phyloP scores from a whole-genome alignment of 2,797 vertebrate species.

The Neomorphus geoffroyi region DNA sequence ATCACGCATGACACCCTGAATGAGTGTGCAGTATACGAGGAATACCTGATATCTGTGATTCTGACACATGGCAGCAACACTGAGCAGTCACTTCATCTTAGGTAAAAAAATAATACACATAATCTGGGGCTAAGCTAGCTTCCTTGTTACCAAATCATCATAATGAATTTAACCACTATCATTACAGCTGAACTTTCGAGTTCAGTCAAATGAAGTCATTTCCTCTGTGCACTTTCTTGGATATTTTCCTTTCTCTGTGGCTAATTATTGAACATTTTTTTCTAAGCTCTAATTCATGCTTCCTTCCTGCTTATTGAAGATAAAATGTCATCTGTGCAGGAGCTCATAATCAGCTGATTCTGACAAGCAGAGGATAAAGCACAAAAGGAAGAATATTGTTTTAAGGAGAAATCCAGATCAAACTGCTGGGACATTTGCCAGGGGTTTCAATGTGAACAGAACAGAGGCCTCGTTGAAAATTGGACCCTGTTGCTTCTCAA shows the following conservation, averaged over 20 bases:
- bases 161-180: slow-evolving; percentile 73
- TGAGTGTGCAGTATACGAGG: neutral
- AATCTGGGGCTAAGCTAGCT: slow-evolving; percentile 46
- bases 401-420: slow-evolving; percentile 54
- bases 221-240: slow-evolving; percentile 13
- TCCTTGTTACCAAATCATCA: slow-evolving; percentile 67
- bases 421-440: slow-evolving; percentile 43
- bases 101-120: slow-evolving; percentile 59
- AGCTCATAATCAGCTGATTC: slow-evolving; percentile 68
- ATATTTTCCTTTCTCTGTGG: slow-evolving; percentile 68
- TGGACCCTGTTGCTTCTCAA: slow-evolving; percentile 22
- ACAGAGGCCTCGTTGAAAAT: slow-evolving; percentile 36
- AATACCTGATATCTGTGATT: neutral
- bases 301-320: slow-evolving; percentile 70
- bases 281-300: slow-evolving; percentile 63
- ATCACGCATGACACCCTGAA: neutral
- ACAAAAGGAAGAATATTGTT: slow-evolving; percentile 60
- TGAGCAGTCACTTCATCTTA: neutral
- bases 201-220: slow-evolving; percentile 41
- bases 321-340: slow-evolving; percentile 73
- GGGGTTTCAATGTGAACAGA: neutral
- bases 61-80: slow-evolving; percentile 23
- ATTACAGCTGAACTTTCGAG: slow-evolving; percentile 72
- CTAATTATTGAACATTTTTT: slow-evolving; percentile 69
- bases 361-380: slow-evolving; percentile 25